These are phyloP conservation scores for Guaruba guarouba DNA, from an alignment of 2,113 vertebrate species.

Conservation along the genomic window DNA sequence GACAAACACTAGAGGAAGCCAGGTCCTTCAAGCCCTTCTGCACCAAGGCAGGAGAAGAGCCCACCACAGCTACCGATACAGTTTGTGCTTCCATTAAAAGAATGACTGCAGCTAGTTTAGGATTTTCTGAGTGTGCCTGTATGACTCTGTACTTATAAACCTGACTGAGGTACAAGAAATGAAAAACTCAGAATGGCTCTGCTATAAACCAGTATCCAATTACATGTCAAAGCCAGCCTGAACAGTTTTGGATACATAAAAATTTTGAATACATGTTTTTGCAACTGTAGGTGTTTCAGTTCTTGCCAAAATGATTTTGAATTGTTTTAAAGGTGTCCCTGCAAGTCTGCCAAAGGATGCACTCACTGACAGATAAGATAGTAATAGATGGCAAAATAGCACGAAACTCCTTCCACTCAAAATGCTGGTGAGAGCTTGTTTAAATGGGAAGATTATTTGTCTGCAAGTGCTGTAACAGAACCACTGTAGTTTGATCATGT, in stretches of 20 bases:
- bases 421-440: not conserved
- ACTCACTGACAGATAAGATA: slow-evolving; percentile 12
- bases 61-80: rapidly evolving
- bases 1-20: not conserved
- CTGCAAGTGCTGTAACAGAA: not conserved
- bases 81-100: not conserved
- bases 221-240: not conserved
- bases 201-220: slow-evolving; percentile 14
- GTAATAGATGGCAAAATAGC: not conserved
- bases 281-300: not conserved
- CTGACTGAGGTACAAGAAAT: not conserved
- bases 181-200: not conserved
- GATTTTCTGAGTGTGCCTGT: not conserved
- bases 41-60: not conserved
- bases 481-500: not conserved
- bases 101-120: not conserved
- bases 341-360: not conserved
- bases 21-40: not conserved
- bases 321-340: not conserved
- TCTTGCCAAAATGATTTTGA: slow-evolving; percentile 16
- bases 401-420: not conserved
- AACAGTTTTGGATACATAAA: not conserved
- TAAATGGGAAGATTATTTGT: not conserved
- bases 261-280: not conserved
- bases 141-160: not conserved